phyloP scores from a whole-genome alignment of 2,888 invertebrate genomes.

The Cordilura impudica region DNA sequence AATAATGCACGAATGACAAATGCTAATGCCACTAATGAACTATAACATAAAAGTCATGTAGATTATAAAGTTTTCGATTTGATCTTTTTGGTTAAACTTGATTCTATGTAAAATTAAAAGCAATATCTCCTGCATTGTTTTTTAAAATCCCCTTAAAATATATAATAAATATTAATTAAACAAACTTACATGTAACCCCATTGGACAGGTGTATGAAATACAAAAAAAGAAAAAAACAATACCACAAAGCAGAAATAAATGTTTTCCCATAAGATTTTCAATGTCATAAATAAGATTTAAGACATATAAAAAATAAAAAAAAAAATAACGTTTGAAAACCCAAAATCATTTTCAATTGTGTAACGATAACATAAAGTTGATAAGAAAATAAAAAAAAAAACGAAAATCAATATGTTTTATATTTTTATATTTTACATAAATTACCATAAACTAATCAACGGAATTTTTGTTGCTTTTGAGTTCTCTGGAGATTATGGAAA shows the following conservation, averaged over 20 bases:
- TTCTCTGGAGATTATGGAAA: background rate
- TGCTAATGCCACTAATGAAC: background rate
- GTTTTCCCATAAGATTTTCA: background rate
- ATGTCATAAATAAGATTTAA: conserved; percentile 19
- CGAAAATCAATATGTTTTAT: background rate
- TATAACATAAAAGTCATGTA: background rate
- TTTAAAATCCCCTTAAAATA: background rate
- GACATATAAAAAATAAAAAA: no score
- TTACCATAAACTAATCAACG: conserved; percentile 47
- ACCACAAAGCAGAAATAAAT: background rate
- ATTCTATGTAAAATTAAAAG: background rate
- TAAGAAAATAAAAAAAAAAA: background rate
- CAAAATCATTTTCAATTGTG: background rate
- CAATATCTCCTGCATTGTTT: conserved; percentile 1
- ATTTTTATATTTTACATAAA: conserved; percentile 15
- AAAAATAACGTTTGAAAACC: background rate
- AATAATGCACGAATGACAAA: background rate
- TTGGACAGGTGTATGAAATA: conserved; percentile 17
- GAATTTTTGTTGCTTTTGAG: background rate
- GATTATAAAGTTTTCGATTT: background rate
- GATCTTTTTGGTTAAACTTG: background rate
- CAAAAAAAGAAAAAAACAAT: background rate
- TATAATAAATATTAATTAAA: conserved; percentile 34
- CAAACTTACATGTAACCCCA: background rate
- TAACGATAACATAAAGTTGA: conserved; percentile 3